Evolutionary conservation across 2,113 vertebrate species (phyloP).

Genomic region (Calidris pugnax): DNA sequence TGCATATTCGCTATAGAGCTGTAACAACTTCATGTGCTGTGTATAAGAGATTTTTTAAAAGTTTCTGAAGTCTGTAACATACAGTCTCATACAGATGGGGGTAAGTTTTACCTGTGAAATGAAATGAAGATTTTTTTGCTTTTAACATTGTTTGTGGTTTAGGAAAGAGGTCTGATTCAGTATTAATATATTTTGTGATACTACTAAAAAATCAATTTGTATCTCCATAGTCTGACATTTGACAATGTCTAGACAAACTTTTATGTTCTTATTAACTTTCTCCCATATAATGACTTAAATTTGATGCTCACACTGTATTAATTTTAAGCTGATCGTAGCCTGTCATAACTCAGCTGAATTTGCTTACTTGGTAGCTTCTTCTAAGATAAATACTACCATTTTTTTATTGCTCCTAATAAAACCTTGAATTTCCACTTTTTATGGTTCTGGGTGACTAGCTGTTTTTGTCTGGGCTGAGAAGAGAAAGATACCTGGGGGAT

Average conservation of each 20-base stretch:
- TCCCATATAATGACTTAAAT: neutral
- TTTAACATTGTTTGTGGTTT: neutral
- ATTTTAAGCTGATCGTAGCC: neutral
- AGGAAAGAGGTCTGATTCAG: neutral
- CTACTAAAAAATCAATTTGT: neutral
- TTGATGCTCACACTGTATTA: neutral
- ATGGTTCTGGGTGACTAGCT: neutral
- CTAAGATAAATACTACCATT: neutral
- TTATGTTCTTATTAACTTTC: neutral
- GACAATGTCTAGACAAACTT: slow-evolving; percentile 15
- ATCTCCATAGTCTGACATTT: neutral
- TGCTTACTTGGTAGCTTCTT: neutral
- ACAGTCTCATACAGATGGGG: neutral
- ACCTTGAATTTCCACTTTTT: neutral
- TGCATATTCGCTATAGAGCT: neutral
- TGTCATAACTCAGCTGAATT: neutral
- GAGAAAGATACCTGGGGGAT: neutral
- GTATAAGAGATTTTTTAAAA: neutral
- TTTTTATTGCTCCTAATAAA: slow-evolving; percentile 14
- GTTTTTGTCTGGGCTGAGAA: neutral
- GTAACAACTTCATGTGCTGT: neutral
- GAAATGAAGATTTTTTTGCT: neutral
- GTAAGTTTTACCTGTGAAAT: neutral
- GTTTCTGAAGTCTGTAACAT: neutral
- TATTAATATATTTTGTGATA: neutral